These are phyloP conservation scores for Egretta garzetta DNA, from an alignment of 2,113 vertebrate species.

Conservation along the genomic window DNA sequence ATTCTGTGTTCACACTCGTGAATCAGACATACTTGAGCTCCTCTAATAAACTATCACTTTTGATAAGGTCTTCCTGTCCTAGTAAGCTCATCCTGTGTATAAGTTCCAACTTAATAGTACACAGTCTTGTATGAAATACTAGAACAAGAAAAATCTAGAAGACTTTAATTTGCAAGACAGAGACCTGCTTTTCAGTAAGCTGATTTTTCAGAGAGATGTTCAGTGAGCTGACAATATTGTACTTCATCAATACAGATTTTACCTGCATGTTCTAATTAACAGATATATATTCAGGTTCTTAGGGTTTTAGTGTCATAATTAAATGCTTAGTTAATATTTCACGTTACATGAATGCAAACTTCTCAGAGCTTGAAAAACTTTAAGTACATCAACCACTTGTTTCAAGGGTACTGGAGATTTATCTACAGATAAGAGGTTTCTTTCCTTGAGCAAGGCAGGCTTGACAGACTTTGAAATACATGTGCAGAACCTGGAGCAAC, in stretches of 20 bases:
- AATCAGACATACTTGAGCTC: neutral
- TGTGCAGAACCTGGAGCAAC: neutral
- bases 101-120: neutral
- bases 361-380: neutral
- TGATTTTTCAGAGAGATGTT: neutral
- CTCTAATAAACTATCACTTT: neutral
- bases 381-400: neutral
- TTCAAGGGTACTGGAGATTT: neutral
- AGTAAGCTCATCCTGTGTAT: neutral
- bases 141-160: neutral
- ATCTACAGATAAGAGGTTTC: neutral
- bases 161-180: neutral
- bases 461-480: neutral
- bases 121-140: neutral
- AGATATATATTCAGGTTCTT: neutral
- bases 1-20: too few relatives aligned
- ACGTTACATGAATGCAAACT: neutral
- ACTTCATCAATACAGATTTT: neutral
- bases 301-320: neutral
- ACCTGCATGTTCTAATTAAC: neutral
- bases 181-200: neutral
- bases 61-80: neutral
- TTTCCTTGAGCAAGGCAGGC: neutral
- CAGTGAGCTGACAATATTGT: neutral
- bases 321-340: neutral